Evolutionary conservation across 2,888 invertebrate genomes (phyloP), one percentile per base, ranked within the genome.

Genomic region (Eudemis profundana): DNA sequence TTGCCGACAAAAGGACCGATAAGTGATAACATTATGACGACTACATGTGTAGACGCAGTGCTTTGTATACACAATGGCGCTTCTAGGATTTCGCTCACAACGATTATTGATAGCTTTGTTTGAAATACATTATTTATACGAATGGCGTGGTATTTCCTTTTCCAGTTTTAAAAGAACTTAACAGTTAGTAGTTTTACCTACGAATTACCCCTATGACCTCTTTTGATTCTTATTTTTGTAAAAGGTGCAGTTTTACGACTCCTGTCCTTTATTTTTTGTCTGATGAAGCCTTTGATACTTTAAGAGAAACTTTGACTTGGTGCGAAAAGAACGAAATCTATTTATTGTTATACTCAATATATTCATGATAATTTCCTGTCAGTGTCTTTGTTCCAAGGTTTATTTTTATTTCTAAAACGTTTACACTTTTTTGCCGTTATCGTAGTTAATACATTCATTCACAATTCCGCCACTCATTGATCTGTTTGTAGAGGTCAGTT

Each of bases 401-500:
- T 60, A 23, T 53, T 53, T 40, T 42, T 29, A 62, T 38, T 62
- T 23, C 46, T 36, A 54, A 47, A 54, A 14, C 21, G 44, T 38
- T 54, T 38, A 38, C 46, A 51, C 15, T 65, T 65, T 60, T 65
- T 53, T 65, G 44, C 42, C 40, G 36, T 38, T 53, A 61, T 36
- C 23, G 49, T 70, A 72, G 67, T 72, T 72, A 75, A 73, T 79
- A 81, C 75, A 72, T 72, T 82, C 89, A 90, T 90, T 90, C 85
- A 89, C 76, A 74, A 78, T 71, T 73, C 72, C 75, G 78, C 75
- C 78, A 76, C 74, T 78, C 82, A 87, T 86, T 83, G 78, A 83
- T 68, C 70, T 89, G 83, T 89, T 89, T 89, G 84, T 78, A 70
- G 71, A 85, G 87, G 82, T 77, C 79, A 81, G 81, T 85, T 86